Percentiles rank a stretch among this genome's conserved stretches.
Conservation (phyloP, 2,888 invertebrate species). For the Torymus texanus region DNA sequence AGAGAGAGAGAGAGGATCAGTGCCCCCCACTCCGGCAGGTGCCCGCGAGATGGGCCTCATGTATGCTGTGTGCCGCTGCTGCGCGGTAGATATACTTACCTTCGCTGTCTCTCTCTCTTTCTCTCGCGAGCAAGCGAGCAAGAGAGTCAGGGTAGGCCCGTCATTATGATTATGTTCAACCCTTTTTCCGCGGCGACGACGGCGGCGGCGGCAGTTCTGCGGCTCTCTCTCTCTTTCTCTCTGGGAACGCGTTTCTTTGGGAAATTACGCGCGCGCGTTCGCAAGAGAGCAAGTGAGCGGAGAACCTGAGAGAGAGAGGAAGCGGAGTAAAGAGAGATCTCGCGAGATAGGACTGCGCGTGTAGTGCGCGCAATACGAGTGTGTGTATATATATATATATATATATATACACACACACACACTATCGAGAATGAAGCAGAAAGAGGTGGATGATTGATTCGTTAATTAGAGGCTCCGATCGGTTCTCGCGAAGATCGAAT, state of each 20-base stretch:
- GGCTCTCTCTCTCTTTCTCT: too few relatives aligned
- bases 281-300: neutral
- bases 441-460: too few relatives aligned
- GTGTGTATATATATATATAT: too few relatives aligned
- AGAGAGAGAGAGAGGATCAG: constrained; percentile 31
- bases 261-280: constrained; percentile 20
- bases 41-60: constrained; percentile 21
- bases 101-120: neutral
- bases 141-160: constrained; percentile 16
- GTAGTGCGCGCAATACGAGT: too few relatives aligned
- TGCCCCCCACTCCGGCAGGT: constrained; percentile 13
- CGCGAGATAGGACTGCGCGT: too few relatives aligned
- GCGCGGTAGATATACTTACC: neutral
- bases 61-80: neutral
- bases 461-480: too few relatives aligned
- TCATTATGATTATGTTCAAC: constrained; percentile 48
- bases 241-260: constrained; percentile 27
- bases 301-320: neutral
- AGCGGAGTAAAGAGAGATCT: too few relatives aligned
- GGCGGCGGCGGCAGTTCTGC: neutral
- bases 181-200: constrained; percentile 44
- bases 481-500: too few relatives aligned
- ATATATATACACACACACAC: too few relatives aligned
- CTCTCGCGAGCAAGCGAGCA: neutral
- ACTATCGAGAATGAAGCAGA: too few relatives aligned